Percentiles rank a stretch among this genome's conserved stretches.
phyloP scores from a whole-genome alignment of 2,113 vertebrate species.

The Tachycineta bicolor region DNA sequence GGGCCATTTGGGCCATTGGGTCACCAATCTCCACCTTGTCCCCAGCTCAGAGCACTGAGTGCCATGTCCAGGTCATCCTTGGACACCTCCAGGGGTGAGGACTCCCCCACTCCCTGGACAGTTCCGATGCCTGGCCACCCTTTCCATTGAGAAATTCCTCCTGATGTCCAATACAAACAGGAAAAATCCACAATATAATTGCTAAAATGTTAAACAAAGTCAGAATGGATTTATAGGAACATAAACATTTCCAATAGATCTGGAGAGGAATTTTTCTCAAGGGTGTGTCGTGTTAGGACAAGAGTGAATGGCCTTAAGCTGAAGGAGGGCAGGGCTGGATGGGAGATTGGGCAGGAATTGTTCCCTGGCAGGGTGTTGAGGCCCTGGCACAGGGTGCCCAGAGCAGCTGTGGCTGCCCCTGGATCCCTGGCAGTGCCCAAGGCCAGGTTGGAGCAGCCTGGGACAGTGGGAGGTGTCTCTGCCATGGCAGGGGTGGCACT shows the following conservation, averaged over 20 bases:
- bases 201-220: background rate
- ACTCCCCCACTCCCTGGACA: background rate
- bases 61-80: background rate
- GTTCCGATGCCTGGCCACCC: background rate
- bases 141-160: background rate
- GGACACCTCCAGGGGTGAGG: background rate
- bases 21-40: background rate
- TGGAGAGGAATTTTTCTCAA: background rate
- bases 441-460: background rate
- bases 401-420: background rate
- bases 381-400: background rate
- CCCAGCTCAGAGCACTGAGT: background rate
- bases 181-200: background rate
- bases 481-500: background rate
- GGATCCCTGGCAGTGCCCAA: background rate
- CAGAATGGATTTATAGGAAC: background rate
- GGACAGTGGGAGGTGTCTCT: background rate
- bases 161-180: background rate
- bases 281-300: fast-evolving
- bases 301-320: background rate
- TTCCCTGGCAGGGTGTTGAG: fast-evolving
- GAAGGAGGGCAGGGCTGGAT: fast-evolving
- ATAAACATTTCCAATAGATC: background rate
- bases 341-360: background rate
- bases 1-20: background rate